Conservation (phyloP, 1,140 invertebrate species). For the Drosophila erecta region DNA sequence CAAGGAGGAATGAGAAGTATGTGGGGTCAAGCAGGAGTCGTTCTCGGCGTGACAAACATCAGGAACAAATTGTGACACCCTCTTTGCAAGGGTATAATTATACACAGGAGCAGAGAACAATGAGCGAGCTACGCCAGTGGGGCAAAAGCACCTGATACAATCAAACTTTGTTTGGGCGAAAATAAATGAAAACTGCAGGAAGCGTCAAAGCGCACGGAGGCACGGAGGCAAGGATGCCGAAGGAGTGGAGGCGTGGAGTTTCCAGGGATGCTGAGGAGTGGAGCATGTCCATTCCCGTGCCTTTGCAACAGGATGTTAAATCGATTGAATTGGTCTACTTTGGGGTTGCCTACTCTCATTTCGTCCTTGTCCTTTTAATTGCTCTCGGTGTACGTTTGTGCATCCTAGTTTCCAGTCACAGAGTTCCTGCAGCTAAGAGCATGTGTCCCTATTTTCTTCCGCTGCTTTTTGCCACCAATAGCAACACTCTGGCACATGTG, state of each 20-base stretch:
- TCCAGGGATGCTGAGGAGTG: not conserved
- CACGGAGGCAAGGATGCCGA: not conserved
- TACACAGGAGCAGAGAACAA: not conserved
- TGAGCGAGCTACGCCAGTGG: not conserved
- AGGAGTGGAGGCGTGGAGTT: not conserved
- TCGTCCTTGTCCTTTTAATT: not conserved
- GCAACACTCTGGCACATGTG: constrained; percentile 12
- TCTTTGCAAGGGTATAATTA: constrained; percentile 5
- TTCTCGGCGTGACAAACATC: not conserved
- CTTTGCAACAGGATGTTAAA: constrained; percentile 24
- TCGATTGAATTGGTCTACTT: constrained; percentile 35
- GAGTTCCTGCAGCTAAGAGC: not conserved
- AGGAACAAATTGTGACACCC: not conserved
- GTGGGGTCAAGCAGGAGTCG: too few relatives aligned
- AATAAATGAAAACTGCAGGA: constrained; percentile 56
- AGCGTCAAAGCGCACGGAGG: constrained; percentile 31
- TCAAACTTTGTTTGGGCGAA: constrained; percentile 50
- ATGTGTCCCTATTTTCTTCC: constrained; percentile 2
- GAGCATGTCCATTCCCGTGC: constrained; percentile 1
- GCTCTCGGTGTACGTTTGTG: constrained; percentile 1
- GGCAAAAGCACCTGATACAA: constrained; percentile 33
- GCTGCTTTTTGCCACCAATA: constrained; percentile 13
- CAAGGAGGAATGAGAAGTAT: too few relatives aligned
- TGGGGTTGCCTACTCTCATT: not conserved
- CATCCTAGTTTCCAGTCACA: constrained; percentile 1